Evolutionary conservation across 2,113 vertebrate species (phyloP), one percentile per base, ranked within the genome.

Genomic region (Antennarius striatus): DNA sequence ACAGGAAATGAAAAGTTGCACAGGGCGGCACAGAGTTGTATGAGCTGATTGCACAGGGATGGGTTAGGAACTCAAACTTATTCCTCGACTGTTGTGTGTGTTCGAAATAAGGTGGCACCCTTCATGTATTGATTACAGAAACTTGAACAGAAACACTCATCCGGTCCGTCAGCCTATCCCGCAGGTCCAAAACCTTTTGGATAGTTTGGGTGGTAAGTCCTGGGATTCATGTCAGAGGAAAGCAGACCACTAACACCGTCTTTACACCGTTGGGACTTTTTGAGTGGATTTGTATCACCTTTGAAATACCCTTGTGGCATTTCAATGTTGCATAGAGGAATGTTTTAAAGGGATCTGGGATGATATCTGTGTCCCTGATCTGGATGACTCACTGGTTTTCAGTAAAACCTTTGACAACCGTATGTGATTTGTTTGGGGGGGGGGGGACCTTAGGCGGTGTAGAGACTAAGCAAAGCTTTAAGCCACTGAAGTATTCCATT

Each of bases 361-460:
- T 52, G 11, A 77, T 4, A 82, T 84, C 3, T 79, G 69, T 10
- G 6, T 77, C 1, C 63, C 75, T 3, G 76, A 74, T 36, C n/a
- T 84, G 1, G 63, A 84, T 15, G 57, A 84, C 45, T 56, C 40
- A 8, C 32, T 80, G 4, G 51, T 77, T 14, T 86, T 52, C 28
- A 80, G 76, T 17, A 59, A 72, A 22, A 59, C n/a, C 7, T 85
- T 83, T 10, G 48, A 75, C 0, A 1, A 10, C 1, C 77, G 80
- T 47, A 8, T 77, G 22, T 22, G 22, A 22, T 22, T 22, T 22
- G 22, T 22, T 22, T 22, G 22, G 22, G 22, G 22, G 22, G 22
- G 22, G 22, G 22, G 22, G 22, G 1, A 22, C 22, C 22, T 22
- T 22, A 22, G 22, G 22, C 1, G 22, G 22, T 22, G 22, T 22